Evolutionary conservation across 2,888 invertebrate species (phyloP).

Genomic region (Drosophila vallismaia): DNA sequence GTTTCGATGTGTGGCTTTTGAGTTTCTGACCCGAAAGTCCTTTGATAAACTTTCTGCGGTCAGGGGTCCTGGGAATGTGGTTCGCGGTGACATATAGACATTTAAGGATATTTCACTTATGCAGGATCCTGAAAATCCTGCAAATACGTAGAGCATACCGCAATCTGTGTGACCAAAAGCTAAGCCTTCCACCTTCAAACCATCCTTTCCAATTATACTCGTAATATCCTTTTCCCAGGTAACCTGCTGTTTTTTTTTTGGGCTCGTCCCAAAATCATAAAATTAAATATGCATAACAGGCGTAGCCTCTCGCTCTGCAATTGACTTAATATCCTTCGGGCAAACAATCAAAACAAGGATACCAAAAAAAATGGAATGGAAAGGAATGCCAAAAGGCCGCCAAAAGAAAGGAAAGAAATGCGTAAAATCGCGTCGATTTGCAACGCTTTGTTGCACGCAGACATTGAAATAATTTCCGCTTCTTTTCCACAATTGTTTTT

Average conservation of each 20-base stretch:
- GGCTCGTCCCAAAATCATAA: slow-evolving; percentile 47
- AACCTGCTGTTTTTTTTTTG: background rate
- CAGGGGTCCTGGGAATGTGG: background rate
- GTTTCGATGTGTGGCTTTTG: slow-evolving; percentile 4
- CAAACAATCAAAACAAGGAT: slow-evolving; percentile 71
- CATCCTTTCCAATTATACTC: slow-evolving; percentile 1
- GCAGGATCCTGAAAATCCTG: slow-evolving; percentile 19
- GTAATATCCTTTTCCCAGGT: slow-evolving; percentile 1
- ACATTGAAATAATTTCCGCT: slow-evolving; percentile 48
- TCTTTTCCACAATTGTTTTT: slow-evolving; percentile 25
- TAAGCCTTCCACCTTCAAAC: background rate
- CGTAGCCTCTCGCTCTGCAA: slow-evolving; percentile 54
- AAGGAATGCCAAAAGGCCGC: slow-evolving; percentile 4
- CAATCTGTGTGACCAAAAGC: background rate
- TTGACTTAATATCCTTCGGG: slow-evolving; percentile 77
- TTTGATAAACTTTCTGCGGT: slow-evolving; percentile 44
- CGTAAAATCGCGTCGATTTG: slow-evolving; percentile 60
- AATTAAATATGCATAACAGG: slow-evolving; percentile 73
- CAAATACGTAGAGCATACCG: slow-evolving; percentile 19
- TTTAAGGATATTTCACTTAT: slow-evolving; percentile 28
- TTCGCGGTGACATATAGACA: background rate
- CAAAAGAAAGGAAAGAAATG: slow-evolving; percentile 24
- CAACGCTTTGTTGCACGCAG: slow-evolving; percentile 77
- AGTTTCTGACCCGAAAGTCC: slow-evolving; percentile 16
- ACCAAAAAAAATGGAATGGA: slow-evolving; percentile 22